phyloP scores from a whole-genome alignment of 2,797 vertebrate species.

The Vireo griseus region DNA sequence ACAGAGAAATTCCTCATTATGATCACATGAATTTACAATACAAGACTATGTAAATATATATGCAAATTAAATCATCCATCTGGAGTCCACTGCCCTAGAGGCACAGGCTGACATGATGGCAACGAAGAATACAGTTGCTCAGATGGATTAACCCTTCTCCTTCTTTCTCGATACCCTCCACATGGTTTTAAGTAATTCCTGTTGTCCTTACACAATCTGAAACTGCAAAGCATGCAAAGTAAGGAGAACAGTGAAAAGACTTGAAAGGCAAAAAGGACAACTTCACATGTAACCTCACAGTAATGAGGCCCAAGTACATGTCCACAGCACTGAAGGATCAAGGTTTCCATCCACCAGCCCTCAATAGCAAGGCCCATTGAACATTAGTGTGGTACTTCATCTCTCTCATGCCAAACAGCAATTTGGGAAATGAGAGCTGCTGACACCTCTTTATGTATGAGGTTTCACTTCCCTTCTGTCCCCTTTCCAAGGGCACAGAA shows the following conservation, averaged over 20 bases:
- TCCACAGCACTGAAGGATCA: background rate
- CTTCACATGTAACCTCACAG: background rate
- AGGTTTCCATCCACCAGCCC: background rate
- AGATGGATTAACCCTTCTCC: conserved; percentile 6
- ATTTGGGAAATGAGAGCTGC: conserved; percentile 5
- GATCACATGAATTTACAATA: background rate
- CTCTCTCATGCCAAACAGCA: background rate
- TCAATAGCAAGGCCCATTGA: conserved; percentile 24
- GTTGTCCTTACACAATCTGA: background rate
- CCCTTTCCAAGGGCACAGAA: conserved; percentile 14
- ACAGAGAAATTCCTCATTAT: background rate
- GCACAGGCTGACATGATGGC: background rate
- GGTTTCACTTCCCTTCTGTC: background rate
- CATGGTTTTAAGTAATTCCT: background rate
- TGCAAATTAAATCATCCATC: conserved; percentile 23
- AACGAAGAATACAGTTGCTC: conserved; percentile 3
- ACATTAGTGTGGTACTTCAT: background rate
- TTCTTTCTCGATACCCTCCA: background rate
- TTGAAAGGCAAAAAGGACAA: conserved; percentile 13
- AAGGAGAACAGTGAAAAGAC: background rate
- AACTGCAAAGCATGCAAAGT: background rate
- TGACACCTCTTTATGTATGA: conserved; percentile 1
- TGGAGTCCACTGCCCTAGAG: background rate
- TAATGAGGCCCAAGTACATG: background rate
- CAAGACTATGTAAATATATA: conserved; percentile 9